Evolutionary conservation across 2,113 vertebrate genomes (phyloP).

Genomic region (Monopterus albus): DNA sequence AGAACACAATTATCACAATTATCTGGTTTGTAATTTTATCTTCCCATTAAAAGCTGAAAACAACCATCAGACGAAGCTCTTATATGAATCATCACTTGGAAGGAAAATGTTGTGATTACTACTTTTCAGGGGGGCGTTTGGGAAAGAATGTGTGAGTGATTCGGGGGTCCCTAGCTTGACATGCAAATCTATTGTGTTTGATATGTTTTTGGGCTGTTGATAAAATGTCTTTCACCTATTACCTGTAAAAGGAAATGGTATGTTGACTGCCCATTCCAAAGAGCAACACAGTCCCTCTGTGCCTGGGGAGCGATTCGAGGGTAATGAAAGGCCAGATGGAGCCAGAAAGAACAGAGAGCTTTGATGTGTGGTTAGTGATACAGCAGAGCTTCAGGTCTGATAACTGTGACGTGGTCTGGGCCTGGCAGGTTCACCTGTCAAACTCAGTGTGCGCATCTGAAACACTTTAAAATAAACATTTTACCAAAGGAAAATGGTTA

Average conservation of each 20-base stretch:
- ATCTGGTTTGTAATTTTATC: not conserved
- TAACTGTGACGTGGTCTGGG: conserved; percentile 52
- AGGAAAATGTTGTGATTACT: conserved; percentile 14
- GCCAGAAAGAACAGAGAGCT: conserved; percentile 42
- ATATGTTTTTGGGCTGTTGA: not conserved
- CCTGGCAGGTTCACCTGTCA: conserved; percentile 43
- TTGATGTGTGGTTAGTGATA: conserved; percentile 58
- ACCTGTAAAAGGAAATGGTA: conserved; percentile 56
- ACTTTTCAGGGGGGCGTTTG: conserved; percentile 12
- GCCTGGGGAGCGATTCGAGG: conserved; percentile 37
- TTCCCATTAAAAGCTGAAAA: conserved; percentile 7
- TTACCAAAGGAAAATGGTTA: conserved; percentile 16
- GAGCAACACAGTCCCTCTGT: conserved; percentile 38
- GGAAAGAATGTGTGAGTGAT: not conserved
- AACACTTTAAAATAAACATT: conserved; percentile 19
- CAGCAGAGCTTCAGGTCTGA: conserved; percentile 44
- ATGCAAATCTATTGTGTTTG: conserved; percentile 8
- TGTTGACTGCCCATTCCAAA: conserved; percentile 45
- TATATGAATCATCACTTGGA: not conserved
- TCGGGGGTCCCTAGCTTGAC: not conserved
- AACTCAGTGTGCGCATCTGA: conserved; percentile 22
- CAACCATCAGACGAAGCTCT: not conserved
- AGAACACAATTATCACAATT: conserved; percentile 3
- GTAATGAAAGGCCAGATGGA: conserved; percentile 64
- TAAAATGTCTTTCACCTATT: conserved; percentile 40